phyloP scores from a whole-genome alignment of 2,797 vertebrate species.

The Steatocranus sp. region DNA sequence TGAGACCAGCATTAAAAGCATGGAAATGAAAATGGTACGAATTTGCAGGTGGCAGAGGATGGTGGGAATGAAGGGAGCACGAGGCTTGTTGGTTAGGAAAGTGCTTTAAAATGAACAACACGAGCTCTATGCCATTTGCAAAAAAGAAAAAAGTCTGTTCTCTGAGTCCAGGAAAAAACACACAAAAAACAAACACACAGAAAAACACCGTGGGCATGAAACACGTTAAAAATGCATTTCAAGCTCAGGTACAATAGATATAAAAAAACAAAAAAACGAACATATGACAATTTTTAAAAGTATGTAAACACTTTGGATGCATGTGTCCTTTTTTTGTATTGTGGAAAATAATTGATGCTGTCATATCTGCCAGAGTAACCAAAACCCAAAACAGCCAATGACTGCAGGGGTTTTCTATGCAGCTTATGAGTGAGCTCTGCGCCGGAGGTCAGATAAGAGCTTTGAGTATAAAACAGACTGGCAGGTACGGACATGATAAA shows the following conservation, averaged over 20 bases:
- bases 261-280: rapidly evolving
- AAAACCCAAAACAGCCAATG: neutral
- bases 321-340: neutral
- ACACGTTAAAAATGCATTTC: neutral
- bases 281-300: neutral
- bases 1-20: neutral
- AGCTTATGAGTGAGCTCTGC: neutral
- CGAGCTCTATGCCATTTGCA: neutral
- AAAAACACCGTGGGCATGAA: neutral
- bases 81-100: neutral
- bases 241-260: neutral
- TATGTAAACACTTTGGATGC: neutral
- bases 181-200: neutral
- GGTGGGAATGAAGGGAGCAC: neutral
- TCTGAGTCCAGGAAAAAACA: neutral
- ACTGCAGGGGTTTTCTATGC: neutral
- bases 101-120: neutral
- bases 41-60: neutral
- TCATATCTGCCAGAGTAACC: neutral
- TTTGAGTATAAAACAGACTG: neutral
- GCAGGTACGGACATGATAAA: neutral
- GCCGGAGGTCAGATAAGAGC: neutral
- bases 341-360: neutral
- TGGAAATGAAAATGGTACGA: neutral
- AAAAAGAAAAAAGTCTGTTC: neutral